Percentiles rank a stretch among this genome's conserved stretches.
Evolutionary conservation across 2,797 vertebrate genomes (phyloP).

Genomic region (Choloepus didactylus): DNA sequence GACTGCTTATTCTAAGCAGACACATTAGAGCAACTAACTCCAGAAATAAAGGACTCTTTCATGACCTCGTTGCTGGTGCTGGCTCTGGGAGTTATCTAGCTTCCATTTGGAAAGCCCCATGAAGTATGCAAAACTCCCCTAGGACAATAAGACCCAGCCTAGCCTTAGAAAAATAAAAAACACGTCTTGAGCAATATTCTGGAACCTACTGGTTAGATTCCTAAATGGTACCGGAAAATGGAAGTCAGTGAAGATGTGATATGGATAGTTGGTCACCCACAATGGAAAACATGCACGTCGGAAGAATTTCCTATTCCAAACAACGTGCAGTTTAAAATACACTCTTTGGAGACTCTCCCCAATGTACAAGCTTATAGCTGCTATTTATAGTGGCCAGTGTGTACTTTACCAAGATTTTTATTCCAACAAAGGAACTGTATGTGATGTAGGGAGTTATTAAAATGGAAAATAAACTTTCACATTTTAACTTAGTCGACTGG

Average conservation of each 20-base stretch:
- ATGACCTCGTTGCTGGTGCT: constrained; percentile 75
- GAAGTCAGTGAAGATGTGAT: constrained; percentile 74
- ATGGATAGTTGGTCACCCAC: constrained; percentile 67
- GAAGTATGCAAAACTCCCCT: constrained; percentile 82
- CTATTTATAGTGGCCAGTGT: constrained; percentile 88
- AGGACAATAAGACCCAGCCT: constrained; percentile 75
- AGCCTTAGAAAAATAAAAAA: constrained; percentile 77
- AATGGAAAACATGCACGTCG: constrained; percentile 87
- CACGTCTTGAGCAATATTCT: constrained; percentile 76
- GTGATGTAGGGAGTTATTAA: constrained; percentile 76
- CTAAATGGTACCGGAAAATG: constrained; percentile 82
- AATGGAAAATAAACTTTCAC: constrained; percentile 83
- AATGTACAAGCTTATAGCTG: constrained; percentile 81
- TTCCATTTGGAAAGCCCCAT: constrained; percentile 82
- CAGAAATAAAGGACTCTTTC: constrained; percentile 85
- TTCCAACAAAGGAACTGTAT: constrained; percentile 88
- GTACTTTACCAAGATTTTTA: constrained; percentile 87
- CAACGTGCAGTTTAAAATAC: constrained; percentile 88
- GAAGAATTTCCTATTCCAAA: constrained; percentile 90
- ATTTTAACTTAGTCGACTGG: constrained; percentile 72
- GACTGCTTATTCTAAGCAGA: constrained; percentile 58
- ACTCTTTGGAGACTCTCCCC: constrained; percentile 85
- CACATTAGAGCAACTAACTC: neutral
- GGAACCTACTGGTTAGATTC: constrained; percentile 76
- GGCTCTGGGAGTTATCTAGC: constrained; percentile 81